Evolutionary conservation across 2,888 invertebrate species (phyloP).

Genomic region (Plebejus melissa): DNA sequence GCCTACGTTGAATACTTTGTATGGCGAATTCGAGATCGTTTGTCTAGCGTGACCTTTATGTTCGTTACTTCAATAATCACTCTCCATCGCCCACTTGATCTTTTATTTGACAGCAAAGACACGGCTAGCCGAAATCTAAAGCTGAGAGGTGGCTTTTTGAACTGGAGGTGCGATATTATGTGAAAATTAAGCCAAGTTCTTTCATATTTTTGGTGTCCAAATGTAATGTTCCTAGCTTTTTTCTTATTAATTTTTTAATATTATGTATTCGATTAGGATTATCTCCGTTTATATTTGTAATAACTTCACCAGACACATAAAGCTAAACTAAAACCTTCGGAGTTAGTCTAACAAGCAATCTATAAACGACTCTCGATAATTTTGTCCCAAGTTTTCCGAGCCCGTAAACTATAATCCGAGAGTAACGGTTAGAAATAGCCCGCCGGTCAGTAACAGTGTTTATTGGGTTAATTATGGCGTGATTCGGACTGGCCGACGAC

Average conservation of each 20-base stretch:
- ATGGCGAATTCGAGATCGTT: conserved; percentile 25
- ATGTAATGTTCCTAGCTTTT: too few relatives aligned
- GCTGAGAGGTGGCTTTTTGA: too few relatives aligned
- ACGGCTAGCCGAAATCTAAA: too few relatives aligned
- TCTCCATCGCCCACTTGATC: conserved; percentile 1
- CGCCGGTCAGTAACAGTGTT: conserved; percentile 36
- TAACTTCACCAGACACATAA: not conserved
- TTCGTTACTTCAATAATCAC: not conserved
- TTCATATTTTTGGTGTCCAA: too few relatives aligned
- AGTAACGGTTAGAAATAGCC: conserved; percentile 38
- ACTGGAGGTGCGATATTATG: too few relatives aligned
- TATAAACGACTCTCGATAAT: not conserved
- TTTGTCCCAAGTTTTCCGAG: conserved; percentile 27
- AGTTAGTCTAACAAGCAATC: not conserved
- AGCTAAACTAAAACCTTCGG: not conserved
- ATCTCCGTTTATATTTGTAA: not conserved
- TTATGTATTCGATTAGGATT: not conserved
- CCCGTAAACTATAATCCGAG: conserved; percentile 35
- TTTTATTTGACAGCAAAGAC: conserved; percentile 12
- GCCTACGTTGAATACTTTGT: conserved; percentile 31
- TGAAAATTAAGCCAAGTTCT: too few relatives aligned
- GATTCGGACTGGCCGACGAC: conserved; percentile 14
- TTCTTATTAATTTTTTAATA: not conserved
- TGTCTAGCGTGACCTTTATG: conserved; percentile 31
- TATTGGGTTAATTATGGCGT: conserved; percentile 33